Evolutionary conservation across 2,797 vertebrate genomes (phyloP).

Genomic region (Masticophis lateralis): DNA sequence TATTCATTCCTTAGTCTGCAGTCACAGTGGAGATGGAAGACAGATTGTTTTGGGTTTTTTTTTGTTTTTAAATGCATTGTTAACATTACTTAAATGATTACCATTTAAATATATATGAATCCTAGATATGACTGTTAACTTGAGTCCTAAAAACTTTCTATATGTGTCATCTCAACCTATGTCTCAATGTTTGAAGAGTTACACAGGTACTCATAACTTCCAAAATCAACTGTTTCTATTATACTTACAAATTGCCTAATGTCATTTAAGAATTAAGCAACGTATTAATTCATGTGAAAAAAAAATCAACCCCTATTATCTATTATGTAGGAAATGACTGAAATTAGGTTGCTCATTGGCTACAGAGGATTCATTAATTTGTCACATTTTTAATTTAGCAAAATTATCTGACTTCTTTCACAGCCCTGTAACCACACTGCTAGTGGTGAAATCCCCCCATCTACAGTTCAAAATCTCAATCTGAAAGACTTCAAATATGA

Average conservation of each 20-base stretch:
- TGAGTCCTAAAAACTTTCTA: background rate
- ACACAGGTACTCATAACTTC: background rate
- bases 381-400: background rate
- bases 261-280: background rate
- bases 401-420: background rate
- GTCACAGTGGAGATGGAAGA: background rate
- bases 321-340: background rate
- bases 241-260: background rate
- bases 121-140: background rate
- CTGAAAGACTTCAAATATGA: background rate
- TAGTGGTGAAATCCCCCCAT: background rate
- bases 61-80: background rate
- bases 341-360: background rate
- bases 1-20: background rate
- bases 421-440: background rate
- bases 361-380: background rate
- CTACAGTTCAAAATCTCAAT: background rate
- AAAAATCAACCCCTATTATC: background rate
- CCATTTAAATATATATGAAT: background rate
- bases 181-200: constrained; percentile 5
- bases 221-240: background rate
- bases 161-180: background rate
- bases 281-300: background rate
- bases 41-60: background rate
- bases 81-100: background rate